Evolutionary conservation across 2,113 vertebrate genomes (phyloP).

Genomic region (Columba janthina): DNA sequence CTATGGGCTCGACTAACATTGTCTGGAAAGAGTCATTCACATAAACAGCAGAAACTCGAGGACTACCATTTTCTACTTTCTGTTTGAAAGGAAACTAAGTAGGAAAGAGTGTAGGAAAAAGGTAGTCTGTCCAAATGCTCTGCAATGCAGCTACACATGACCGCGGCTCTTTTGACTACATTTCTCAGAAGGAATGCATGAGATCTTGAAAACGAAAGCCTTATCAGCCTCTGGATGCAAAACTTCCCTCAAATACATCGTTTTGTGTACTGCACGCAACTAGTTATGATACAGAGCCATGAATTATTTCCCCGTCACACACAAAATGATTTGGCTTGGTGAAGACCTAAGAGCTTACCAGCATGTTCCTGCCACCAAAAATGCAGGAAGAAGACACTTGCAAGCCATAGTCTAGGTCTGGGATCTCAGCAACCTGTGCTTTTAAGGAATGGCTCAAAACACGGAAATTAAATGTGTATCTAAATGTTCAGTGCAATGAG

Average conservation of each 20-base stretch:
- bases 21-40: not conserved
- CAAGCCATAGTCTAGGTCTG: not conserved
- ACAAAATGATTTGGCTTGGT: not conserved
- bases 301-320: not conserved
- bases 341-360: not conserved
- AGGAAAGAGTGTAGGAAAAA: not conserved
- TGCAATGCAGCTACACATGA: not conserved
- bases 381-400: not conserved
- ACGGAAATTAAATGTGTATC: not conserved
- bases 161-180: not conserved
- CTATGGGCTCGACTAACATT: not conserved
- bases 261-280: not conserved
- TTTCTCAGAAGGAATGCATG: constrained; percentile 27
- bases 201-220: not conserved
- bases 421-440: not conserved
- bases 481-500: not conserved
- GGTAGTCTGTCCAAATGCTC: not conserved
- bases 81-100: not conserved
- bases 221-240: not conserved
- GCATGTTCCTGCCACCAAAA: not conserved
- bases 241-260: not conserved
- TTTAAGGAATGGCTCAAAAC: not conserved
- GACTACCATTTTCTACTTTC: not conserved
- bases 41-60: not conserved
- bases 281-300: not conserved